A percentile compares a stretch with the other conserved stretches of the same genome.
Conservation (phyloP, 2,888 invertebrate genomes). For the Acleris laterana region DNA sequence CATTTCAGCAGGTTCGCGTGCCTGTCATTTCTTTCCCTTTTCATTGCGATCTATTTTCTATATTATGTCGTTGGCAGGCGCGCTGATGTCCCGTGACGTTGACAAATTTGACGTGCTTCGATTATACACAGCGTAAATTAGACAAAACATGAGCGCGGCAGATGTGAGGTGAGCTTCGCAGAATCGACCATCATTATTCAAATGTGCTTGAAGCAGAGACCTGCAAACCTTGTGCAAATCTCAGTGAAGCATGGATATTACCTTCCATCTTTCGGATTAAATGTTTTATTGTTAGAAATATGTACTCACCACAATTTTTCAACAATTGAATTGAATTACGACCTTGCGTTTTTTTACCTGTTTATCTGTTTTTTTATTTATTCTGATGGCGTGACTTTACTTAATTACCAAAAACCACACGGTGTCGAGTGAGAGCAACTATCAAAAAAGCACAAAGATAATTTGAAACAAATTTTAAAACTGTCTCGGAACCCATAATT, state of each 20-base stretch:
- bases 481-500: conserved; percentile 10
- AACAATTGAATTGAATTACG: too few species aligned
- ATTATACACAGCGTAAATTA: conserved; percentile 40
- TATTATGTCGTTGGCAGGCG: conserved; percentile 59
- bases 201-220: neutral
- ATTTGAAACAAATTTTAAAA: too few species aligned
- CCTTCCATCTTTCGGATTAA: too few species aligned
- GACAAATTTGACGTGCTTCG: conserved; percentile 65
- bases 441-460: too few species aligned
- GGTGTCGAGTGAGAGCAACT: too few species aligned
- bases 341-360: too few species aligned
- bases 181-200: conserved; percentile 28
- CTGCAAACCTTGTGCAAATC: neutral
- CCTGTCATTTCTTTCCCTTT: conserved; percentile 31
- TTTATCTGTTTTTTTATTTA: too few species aligned
- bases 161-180: conserved; percentile 16
- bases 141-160: conserved; percentile 28
- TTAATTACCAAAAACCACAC: too few species aligned
- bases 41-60: conserved; percentile 34
- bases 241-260: neutral
- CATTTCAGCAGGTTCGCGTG: conserved; percentile 29
- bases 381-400: too few species aligned
- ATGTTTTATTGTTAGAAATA: too few species aligned
- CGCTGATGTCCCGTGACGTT: conserved; percentile 68
- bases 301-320: too few species aligned